phyloP scores from a whole-genome alignment of 2,888 invertebrate species.

The Dryadula phaetusa region DNA sequence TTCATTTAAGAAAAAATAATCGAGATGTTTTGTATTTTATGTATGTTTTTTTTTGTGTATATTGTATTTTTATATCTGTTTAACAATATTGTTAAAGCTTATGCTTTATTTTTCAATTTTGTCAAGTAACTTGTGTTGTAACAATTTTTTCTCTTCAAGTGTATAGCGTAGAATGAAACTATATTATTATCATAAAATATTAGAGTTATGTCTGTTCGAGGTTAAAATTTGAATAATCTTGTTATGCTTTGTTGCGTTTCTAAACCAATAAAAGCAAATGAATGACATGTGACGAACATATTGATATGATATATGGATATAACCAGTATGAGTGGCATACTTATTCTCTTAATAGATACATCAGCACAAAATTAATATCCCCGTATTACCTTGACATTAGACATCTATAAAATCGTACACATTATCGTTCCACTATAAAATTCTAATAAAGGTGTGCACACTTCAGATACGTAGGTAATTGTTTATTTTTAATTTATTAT shows the following conservation, averaged over 20 bases:
- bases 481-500: slow-evolving; percentile 24
- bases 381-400: slow-evolving; percentile 43
- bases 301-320: slow-evolving; percentile 1
- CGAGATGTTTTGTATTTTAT: neutral
- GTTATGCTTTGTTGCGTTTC: slow-evolving; percentile 5
- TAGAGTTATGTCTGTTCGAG: neutral
- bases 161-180: too few relatives aligned
- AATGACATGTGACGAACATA: slow-evolving; percentile 6
- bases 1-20: neutral
- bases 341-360: slow-evolving; percentile 13
- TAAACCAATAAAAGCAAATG: slow-evolving; percentile 14
- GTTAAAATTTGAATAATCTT: slow-evolving; percentile 15
- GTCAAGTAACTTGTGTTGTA: too few relatives aligned
- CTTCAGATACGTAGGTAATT: slow-evolving; percentile 33
- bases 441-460: slow-evolving; percentile 27
- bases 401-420: slow-evolving; percentile 37
- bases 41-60: neutral
- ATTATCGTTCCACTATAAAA: slow-evolving; percentile 31
- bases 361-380: slow-evolving; percentile 3
- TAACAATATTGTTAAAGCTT: neutral
- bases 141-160: too few relatives aligned
- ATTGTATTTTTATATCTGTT: neutral
- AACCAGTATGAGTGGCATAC: neutral
- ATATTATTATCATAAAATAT: neutral
- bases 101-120: too few relatives aligned